Evolutionary conservation across 2,888 invertebrate genomes (phyloP), one percentile per base, ranked within the genome.

Genomic region (Tipula lateralis): DNA sequence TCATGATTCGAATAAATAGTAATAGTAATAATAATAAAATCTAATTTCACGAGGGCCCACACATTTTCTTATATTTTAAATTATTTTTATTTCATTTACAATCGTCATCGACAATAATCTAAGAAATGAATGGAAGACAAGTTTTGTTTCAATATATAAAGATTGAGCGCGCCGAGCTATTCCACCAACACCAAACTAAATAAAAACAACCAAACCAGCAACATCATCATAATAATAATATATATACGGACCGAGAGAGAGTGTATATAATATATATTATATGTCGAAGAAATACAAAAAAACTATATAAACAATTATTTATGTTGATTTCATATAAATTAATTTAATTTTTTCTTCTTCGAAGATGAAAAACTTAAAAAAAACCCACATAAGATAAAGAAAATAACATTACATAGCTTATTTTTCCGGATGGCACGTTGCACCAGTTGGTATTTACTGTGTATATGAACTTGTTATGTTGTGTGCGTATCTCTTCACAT

Each of bases 1-100:
- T 66, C 66, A 66, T 66, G 66, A 66, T 66, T 66, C 66, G 66
- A 66, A 66, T n/a, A n/a, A 44, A 44, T n/a, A 44, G n/a, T 44
- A 44, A 44, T 44, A 44, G 16, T 44, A 39, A 39, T 39, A 39
- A 50, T 19, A 66, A 19, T 66, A 66, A 66, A 66, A 66, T 66
- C 66, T 66, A 66, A 66, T 66, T 66, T 24, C 66, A 66, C 66
- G 24, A 66, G 66, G 66, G 66, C 66, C 66, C 66, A 66, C 66
- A 66, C 66, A 66, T 66, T 66, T 66, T 66, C n/a, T n/a, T 24
- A 5, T 44, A 66, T 24, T 24, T 66, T 24, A 66, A 50, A 50
- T 50, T 50, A 50, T 13, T 44, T 44, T 44, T 66, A n/a, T 39
- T 66, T 24, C 24, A 66, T 66, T 66, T 24, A 66, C 66, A 66